Percentiles rank a stretch among this genome's conserved stretches.
phyloP scores from a whole-genome alignment of 2,797 vertebrate species.

The Bryconaethiops microstoma region DNA sequence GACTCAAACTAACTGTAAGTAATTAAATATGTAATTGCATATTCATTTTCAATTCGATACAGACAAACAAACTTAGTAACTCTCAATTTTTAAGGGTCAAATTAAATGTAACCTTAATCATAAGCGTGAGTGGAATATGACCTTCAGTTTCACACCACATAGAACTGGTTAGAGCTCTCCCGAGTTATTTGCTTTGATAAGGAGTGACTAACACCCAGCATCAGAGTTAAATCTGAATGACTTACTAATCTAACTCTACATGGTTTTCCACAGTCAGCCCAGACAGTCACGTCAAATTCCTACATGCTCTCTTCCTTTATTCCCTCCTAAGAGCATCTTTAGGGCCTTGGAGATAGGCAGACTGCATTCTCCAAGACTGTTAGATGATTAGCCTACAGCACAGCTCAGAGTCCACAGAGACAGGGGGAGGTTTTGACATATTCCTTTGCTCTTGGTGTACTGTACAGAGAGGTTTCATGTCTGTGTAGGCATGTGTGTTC shows the following conservation, averaged over 20 bases:
- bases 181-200: neutral
- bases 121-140: neutral
- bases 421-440: slow-evolving; percentile 35
- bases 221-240: neutral
- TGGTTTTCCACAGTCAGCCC: neutral
- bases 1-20: no score
- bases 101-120: neutral
- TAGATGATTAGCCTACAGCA: slow-evolving; percentile 44
- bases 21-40: no score
- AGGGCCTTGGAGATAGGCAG: slow-evolving; percentile 37
- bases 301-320: slow-evolving; percentile 1
- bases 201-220: slow-evolving; percentile 13
- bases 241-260: neutral
- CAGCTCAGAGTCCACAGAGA: slow-evolving; percentile 11
- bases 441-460: slow-evolving; percentile 12
- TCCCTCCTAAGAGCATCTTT: slow-evolving; percentile 15
- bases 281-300: slow-evolving; percentile 16
- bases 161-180: neutral
- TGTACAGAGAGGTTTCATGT: slow-evolving; percentile 3
- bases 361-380: slow-evolving; percentile 32
- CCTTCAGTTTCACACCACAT: neutral
- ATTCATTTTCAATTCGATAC: no score
- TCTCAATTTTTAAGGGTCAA: no score
- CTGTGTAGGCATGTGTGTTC: neutral
- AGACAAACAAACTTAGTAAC: no score